phyloP scores from a whole-genome alignment of 2,888 invertebrate species.

The Dynastes grantii region DNA sequence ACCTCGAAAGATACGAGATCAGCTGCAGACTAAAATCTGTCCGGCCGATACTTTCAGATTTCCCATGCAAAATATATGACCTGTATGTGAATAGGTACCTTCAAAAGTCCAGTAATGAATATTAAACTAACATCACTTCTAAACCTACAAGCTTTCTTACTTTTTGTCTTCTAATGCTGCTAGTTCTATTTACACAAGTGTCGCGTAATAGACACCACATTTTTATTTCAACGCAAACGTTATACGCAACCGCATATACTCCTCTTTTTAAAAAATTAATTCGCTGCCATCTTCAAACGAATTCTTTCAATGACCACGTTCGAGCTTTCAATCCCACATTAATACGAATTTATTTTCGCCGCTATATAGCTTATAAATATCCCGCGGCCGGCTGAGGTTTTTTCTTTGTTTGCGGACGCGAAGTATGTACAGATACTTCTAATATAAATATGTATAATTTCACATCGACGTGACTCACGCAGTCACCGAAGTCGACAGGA shows the following conservation, averaged over 20 bases:
- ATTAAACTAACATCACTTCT: too few species aligned
- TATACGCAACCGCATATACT: background rate
- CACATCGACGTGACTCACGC: conserved; percentile 38
- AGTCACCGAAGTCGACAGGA: conserved; percentile 60
- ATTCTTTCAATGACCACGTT: conserved; percentile 39
- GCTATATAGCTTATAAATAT: conserved; percentile 18
- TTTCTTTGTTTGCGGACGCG: conserved; percentile 33
- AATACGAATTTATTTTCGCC: conserved; percentile 38
- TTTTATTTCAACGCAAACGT: conserved; percentile 6
- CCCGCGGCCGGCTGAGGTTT: conserved; percentile 17
- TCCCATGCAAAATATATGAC: too few species aligned
- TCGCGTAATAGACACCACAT: background rate
- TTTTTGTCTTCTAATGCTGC: background rate
- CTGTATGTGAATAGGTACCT: too few species aligned
- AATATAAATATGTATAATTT: conserved; percentile 42
- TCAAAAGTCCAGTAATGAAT: too few species aligned
- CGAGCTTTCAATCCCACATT: conserved; percentile 30
- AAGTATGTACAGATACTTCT: conserved; percentile 15
- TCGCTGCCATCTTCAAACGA: conserved; percentile 38
- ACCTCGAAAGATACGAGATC: too few species aligned
- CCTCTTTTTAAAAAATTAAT: conserved; percentile 22
- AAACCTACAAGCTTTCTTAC: background rate
- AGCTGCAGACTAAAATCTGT: too few species aligned
- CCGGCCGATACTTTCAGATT: too few species aligned
- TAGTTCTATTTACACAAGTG: conserved; percentile 18